Base-by-base conservation (phyloP, 1,140 invertebrate genomes). In the Bombus pyrosoma region DNA sequence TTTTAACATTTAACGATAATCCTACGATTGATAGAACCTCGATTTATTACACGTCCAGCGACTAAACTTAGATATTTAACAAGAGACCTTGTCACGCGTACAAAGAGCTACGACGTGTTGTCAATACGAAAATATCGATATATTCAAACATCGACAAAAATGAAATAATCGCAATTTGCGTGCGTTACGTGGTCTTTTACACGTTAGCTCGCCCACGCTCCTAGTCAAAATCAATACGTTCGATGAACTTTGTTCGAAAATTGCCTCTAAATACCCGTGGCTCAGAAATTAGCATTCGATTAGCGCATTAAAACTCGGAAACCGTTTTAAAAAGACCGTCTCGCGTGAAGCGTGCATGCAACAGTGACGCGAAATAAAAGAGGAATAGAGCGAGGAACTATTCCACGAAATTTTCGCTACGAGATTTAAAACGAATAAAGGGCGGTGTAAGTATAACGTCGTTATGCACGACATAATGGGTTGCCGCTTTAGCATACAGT, bases 341-440 rank as follows among this genome's bases (percentile, higher is more conserved):
- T 37, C 5, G 25, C 25, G 13, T 10, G 18, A 34, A 15, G 39
- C 37, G 8, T 39, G 22, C 10, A 6, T 39, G 39, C 13, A 8
- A 5, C 10, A 9, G 25, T 32, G 57, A 18, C 3, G 37, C 39
- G 28, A 32, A 25, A 78, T 32, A 28, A 68, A 47, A 12, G 15
- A 25, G 22, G 13, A n/a, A 18, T 2, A 12, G 37, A 68, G 28
- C 6, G 22, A 28, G 15, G 3, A 10, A 43, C 57, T 18, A 1
- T 32, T 66, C 1, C 18, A 66, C 15, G 6, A 34, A 66, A 39
- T 47, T 80, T 80, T 39, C 25, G 25, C 12, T 4, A 37, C 10
- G 12, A 43, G 62, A 73, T 39, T 62, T 68, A 59, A 59, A 72
- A 79, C 22, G 41, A 47, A 41, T 81, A 81, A 81, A 72, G 47